Percentiles rank a stretch among this genome's conserved stretches.
These are phyloP conservation scores for Gisinianus flammeolus DNA, from an alignment of 2,888 invertebrate species.

Conservation along the genomic window DNA sequence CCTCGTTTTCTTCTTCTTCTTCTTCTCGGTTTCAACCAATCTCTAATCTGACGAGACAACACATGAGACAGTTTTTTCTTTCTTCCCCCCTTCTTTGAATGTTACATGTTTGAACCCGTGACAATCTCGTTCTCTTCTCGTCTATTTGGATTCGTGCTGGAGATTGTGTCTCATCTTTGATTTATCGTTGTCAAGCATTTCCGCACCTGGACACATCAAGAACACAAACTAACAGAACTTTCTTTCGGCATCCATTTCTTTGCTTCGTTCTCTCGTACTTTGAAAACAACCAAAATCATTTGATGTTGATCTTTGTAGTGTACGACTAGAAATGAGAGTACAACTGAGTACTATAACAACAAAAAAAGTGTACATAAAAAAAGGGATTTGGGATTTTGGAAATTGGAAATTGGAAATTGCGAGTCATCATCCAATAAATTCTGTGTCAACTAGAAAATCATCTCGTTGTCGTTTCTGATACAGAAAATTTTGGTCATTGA, in stretches of 20 bases:
- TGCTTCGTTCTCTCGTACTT: too few relatives aligned
- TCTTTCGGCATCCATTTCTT: too few relatives aligned
- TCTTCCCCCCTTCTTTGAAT: not conserved
- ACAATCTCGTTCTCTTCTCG: not conserved
- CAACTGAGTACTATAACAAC: too few relatives aligned
- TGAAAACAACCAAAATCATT: too few relatives aligned
- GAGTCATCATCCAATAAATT: not conserved
- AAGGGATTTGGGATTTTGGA: too few relatives aligned
- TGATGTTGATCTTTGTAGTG: too few relatives aligned
- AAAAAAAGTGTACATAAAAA: too few relatives aligned
- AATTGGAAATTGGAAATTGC: too few relatives aligned
- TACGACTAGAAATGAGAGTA: too few relatives aligned
- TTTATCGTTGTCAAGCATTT: conserved; percentile 56
- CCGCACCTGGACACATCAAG: conserved; percentile 52
- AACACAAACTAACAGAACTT: too few relatives aligned
- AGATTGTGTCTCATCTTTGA: conserved; percentile 48
- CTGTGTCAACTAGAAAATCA: not conserved
- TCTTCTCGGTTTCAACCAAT: not conserved
- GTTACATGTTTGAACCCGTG: not conserved
- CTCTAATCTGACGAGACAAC: not conserved
- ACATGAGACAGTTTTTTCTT: not conserved
- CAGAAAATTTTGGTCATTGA: not conserved
- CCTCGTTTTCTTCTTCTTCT: not conserved
- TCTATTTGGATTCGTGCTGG: not conserved
- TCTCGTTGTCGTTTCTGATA: not conserved